Percentiles rank a stretch among this genome's conserved stretches.
Evolutionary conservation across 1,140 invertebrate genomes (phyloP).

Genomic region (Leptinotarsa defecta): DNA sequence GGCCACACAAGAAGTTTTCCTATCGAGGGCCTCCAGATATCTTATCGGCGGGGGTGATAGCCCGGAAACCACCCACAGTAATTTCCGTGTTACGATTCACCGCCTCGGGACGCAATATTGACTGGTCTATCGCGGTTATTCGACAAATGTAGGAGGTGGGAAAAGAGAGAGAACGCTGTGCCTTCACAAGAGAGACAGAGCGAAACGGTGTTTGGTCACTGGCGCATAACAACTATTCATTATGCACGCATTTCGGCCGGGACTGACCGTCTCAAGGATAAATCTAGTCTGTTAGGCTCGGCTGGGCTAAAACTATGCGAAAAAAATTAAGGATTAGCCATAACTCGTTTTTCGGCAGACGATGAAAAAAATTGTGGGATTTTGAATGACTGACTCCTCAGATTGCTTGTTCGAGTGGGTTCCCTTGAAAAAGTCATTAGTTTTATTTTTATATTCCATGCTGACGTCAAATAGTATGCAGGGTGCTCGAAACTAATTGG

Average conservation of each 20-base stretch:
- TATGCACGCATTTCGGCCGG: slow-evolving; percentile 53
- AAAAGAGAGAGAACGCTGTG: slow-evolving; percentile 9
- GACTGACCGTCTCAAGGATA: slow-evolving; percentile 52
- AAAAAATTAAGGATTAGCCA: background rate
- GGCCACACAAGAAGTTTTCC: too few relatives aligned
- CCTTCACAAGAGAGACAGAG: slow-evolving; percentile 25
- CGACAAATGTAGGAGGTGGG: slow-evolving; percentile 26
- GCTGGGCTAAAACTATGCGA: slow-evolving; percentile 18
- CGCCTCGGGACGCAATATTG: background rate
- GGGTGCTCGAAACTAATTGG: too few relatives aligned
- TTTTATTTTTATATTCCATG: too few relatives aligned
- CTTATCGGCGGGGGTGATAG: too few relatives aligned
- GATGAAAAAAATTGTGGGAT: background rate
- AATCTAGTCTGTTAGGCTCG: slow-evolving; percentile 44
- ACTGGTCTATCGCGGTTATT: slow-evolving; percentile 8
- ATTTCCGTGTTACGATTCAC: too few relatives aligned
- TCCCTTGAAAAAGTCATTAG: too few relatives aligned
- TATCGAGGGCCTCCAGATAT: too few relatives aligned
- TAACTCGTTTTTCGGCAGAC: slow-evolving; percentile 1
- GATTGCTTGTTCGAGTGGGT: too few relatives aligned
- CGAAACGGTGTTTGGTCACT: slow-evolving; percentile 48
- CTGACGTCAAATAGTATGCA: too few relatives aligned
- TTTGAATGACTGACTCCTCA: too few relatives aligned
- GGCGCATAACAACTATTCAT: slow-evolving; percentile 51
- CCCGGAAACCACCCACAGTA: too few relatives aligned